phyloP scores from a whole-genome alignment of 2,888 invertebrate species.

The Amphipyra berbera region DNA sequence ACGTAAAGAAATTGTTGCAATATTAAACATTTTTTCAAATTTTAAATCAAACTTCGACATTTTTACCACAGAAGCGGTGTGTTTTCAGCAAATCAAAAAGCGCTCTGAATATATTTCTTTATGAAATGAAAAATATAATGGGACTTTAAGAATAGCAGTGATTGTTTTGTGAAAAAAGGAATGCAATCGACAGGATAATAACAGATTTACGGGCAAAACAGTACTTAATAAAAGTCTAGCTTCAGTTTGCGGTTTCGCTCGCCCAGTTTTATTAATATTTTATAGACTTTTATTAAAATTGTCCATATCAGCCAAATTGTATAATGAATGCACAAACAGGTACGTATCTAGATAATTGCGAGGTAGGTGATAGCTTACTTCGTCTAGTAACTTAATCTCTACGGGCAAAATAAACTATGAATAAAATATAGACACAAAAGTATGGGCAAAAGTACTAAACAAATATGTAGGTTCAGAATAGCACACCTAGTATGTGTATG shows the following conservation, averaged over 20 bases:
- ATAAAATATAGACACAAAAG: too few relatives aligned
- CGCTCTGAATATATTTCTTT: conserved; percentile 5
- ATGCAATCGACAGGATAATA: conserved; percentile 57
- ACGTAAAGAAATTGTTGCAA: conserved; percentile 60
- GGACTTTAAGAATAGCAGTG: conserved; percentile 22
- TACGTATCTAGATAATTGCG: too few relatives aligned
- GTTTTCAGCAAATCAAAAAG: conserved; percentile 1
- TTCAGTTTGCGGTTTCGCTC: conserved; percentile 22
- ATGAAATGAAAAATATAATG: conserved; percentile 15
- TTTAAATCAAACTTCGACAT: conserved; percentile 50
- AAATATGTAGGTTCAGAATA: too few relatives aligned
- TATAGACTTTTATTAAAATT: neutral
- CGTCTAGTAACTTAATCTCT: too few relatives aligned
- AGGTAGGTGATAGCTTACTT: too few relatives aligned
- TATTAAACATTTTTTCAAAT: conserved; percentile 67
- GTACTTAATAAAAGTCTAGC: conserved; percentile 9
- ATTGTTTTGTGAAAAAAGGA: conserved; percentile 53
- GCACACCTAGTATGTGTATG: too few relatives aligned
- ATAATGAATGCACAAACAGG: too few relatives aligned
- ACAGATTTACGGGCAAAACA: conserved; percentile 23
- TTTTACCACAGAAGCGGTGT: conserved; percentile 15
- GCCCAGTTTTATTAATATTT: neutral
- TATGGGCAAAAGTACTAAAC: too few relatives aligned
- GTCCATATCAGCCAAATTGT: too few relatives aligned
- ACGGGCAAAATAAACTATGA: too few relatives aligned